Evolutionary conservation across 1,140 invertebrate species (phyloP), one percentile per base, ranked within the genome.

Genomic region (Formica selysi): DNA sequence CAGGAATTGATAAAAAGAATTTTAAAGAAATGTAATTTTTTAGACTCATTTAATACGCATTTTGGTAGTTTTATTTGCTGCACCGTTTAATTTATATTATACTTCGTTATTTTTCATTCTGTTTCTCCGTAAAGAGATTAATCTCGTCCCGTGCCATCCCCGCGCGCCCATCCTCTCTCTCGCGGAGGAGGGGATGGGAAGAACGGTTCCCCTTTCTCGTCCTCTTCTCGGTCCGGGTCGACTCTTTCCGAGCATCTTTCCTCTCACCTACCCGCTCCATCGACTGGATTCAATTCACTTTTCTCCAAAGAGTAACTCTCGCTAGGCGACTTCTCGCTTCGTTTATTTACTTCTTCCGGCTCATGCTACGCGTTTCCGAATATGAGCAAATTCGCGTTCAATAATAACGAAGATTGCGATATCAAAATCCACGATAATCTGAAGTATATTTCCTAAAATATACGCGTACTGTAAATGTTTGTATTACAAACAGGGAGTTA

Each of bases 41-140:
- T 83, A 74, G 22, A 62, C 16, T 19, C 4, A 51, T 19, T 13
- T 44, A 44, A 19, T 51, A 3, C 8, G 29, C 68, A 64, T 89
- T 89, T 61, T 54, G 61, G 11, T 51, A 59, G 57, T 61, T 74
- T 79, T 76, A 19, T 73, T 41, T 29, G 62, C 62, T 48, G 57
- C 22, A 29, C 57, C 38, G 67, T 61, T 89, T 89, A 89, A 89
- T 89, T 89, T 89, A 89, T 89, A 89, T 86, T 86, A 86, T 89
- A 78, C 76, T 76, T 76, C 57, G 62, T 89, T 89, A 89, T 89
- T 89, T 89, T 86, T 89, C 65, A 62, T 74, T 76, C 76, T 41
- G 19, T 68, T 36, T 67, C 61, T 41, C 44, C 22, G n/a, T 61
- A 59, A 59, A 79, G 70, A 89, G 87, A 88, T 88, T 89, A 86